phyloP scores from a whole-genome alignment of 2,888 invertebrate genomes.

The Caradrina clavipalpis region DNA sequence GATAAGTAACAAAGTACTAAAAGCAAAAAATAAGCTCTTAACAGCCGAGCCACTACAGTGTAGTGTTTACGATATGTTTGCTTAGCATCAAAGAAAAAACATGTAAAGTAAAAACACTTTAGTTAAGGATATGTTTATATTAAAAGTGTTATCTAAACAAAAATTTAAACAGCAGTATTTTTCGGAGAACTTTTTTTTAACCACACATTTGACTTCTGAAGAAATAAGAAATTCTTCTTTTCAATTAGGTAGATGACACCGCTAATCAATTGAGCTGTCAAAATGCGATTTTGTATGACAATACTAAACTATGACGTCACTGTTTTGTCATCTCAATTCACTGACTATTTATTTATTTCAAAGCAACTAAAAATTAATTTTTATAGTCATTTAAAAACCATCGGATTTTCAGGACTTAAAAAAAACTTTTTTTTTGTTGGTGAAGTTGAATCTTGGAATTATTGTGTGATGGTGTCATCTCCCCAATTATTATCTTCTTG shows the following conservation, averaged over 20 bases:
- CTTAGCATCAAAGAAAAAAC: conserved; percentile 20
- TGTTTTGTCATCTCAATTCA: too few species aligned
- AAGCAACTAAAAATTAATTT: too few species aligned
- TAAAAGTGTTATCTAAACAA: not conserved
- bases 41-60: not conserved
- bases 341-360: too few species aligned
- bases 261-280: too few species aligned
- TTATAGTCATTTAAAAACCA: too few species aligned
- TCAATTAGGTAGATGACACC: too few species aligned
- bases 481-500: not conserved
- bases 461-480: too few species aligned
- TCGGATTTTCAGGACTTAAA: too few species aligned
- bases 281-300: too few species aligned
- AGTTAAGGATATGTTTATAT: conserved; percentile 38
- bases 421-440: too few species aligned
- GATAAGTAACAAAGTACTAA: not conserved
- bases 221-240: not conserved
- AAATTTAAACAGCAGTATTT: conserved; percentile 6
- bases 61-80: conserved; percentile 38
- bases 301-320: too few species aligned
- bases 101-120: conserved; percentile 27
- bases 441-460: too few species aligned
- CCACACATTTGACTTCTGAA: not conserved
- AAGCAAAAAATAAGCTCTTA: not conserved
- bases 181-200: not conserved